Conservation (phyloP, 2,888 invertebrate species). For the Drosophila mercatorum region DNA sequence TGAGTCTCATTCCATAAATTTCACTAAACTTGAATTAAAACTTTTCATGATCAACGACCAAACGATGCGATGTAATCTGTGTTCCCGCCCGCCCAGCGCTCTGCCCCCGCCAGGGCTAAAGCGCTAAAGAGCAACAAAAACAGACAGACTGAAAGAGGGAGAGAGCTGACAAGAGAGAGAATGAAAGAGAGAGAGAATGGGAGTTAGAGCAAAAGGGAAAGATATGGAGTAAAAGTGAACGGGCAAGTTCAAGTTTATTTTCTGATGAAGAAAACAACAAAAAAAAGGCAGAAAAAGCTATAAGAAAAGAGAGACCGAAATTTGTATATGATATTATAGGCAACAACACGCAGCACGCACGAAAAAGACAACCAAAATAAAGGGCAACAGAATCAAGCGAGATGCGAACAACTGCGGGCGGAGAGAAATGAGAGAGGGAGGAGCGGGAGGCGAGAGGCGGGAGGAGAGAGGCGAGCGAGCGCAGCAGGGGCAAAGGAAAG, state of each 20-base stretch:
- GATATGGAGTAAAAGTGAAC: slow-evolving; percentile 76
- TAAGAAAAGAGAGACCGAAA: slow-evolving; percentile 43
- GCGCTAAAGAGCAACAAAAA: slow-evolving; percentile 16
- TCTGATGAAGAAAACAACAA: slow-evolving; percentile 49
- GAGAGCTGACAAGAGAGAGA: neutral
- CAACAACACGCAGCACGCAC: slow-evolving; percentile 42
- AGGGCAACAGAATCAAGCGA: slow-evolving; percentile 61
- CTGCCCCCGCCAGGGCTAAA: neutral
- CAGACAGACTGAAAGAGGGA: neutral
- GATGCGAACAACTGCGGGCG: slow-evolving; percentile 5
- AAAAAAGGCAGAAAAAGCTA: neutral
- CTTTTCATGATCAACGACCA: slow-evolving; percentile 76
- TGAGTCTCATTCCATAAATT: slow-evolving; percentile 51
- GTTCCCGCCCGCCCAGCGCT: neutral
- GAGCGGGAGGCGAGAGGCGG: neutral
- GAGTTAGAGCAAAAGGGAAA: slow-evolving; percentile 33
- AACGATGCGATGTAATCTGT: slow-evolving; percentile 59
- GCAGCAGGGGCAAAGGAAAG: slow-evolving; percentile 4
- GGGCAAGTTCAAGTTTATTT: slow-evolving; percentile 80
- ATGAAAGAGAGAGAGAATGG: neutral
- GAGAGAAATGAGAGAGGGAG: neutral
- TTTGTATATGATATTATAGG: slow-evolving; percentile 29
- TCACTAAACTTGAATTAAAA: slow-evolving; percentile 78
- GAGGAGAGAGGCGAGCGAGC: neutral
- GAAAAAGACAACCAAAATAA: slow-evolving; percentile 47